Percentiles rank a stretch among this genome's conserved stretches.
Evolutionary conservation across 1,140 invertebrate species (phyloP).

Genomic region (Drosophila murphyi): DNA sequence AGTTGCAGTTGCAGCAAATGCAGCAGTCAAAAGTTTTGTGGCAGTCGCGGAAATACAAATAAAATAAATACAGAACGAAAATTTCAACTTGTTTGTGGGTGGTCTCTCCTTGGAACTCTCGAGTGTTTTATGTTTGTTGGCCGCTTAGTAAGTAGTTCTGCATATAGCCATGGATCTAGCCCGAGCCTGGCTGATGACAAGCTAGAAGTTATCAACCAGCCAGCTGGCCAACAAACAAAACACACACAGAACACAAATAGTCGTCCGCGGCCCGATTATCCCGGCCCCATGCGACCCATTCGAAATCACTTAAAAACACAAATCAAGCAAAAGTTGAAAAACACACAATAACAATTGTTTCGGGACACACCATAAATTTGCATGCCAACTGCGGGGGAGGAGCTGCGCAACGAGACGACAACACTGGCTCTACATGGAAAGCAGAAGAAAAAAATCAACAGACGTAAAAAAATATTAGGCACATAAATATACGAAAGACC

Average conservation of each 20-base stretch:
- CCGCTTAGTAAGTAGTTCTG: conserved; percentile 62
- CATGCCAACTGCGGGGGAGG: conserved; percentile 63
- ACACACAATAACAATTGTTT: conserved; percentile 83
- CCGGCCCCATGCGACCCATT: conserved; percentile 72
- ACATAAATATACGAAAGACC: conserved; percentile 69
- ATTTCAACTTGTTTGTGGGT: conserved; percentile 49
- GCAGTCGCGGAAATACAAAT: conserved; percentile 74
- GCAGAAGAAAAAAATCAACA: conserved; percentile 1
- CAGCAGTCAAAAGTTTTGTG: conserved; percentile 67
- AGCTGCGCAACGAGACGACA: conserved; percentile 19
- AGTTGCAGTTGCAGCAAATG: neutral
- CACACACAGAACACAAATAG: conserved; percentile 38
- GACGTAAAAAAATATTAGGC: conserved; percentile 60
- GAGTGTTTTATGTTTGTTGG: conserved; percentile 78
- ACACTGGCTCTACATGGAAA: conserved; percentile 49
- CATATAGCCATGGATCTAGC: conserved; percentile 57
- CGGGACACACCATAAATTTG: conserved; percentile 82
- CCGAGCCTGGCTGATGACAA: conserved; percentile 51
- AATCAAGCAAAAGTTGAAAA: conserved; percentile 81
- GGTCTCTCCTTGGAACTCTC: neutral
- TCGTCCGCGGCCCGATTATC: conserved; percentile 40
- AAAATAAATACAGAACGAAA: conserved; percentile 69
- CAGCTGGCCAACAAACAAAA: conserved; percentile 30
- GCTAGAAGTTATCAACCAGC: conserved; percentile 72
- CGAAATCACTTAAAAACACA: conserved; percentile 83